Conservation (phyloP, 2,888 invertebrate species). For the Carcina quercana region DNA sequence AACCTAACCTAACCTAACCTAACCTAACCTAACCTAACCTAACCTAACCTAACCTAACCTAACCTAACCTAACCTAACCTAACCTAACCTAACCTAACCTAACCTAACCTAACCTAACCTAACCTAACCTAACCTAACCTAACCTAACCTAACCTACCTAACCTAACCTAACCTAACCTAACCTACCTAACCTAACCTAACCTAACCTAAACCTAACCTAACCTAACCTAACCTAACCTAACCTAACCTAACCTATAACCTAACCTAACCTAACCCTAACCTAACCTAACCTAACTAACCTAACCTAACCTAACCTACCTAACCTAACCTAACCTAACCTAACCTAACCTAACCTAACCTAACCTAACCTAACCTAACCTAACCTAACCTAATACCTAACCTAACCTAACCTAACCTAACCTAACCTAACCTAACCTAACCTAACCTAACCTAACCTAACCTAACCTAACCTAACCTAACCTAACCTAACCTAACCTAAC, state of each 20-base stretch:
- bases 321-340: too few species aligned
- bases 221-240: constrained; percentile 1
- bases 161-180: neutral
- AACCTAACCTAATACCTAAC: constrained; percentile 14
- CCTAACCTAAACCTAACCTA: neutral
- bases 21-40: constrained; percentile 19
- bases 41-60: constrained; percentile 19
- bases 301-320: constrained; percentile 6
- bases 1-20: constrained; percentile 21
- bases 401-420: constrained; percentile 16
- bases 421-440: constrained; percentile 13
- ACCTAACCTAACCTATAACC: constrained; percentile 1
- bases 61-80: constrained; percentile 20
- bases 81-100: constrained; percentile 18
- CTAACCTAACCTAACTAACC: constrained; percentile 5
- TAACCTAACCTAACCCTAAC: neutral
- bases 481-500: constrained; percentile 11
- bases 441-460: constrained; percentile 12
- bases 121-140: constrained; percentile 14
- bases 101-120: constrained; percentile 18
- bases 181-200: neutral
- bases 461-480: constrained; percentile 10
- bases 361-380: constrained; percentile 9
- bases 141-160: constrained; percentile 5
- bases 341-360: too few species aligned